Evolutionary conservation across 64 coral and sea anemone species (phyloP).

Genomic region (Acropora tenuis): DNA sequence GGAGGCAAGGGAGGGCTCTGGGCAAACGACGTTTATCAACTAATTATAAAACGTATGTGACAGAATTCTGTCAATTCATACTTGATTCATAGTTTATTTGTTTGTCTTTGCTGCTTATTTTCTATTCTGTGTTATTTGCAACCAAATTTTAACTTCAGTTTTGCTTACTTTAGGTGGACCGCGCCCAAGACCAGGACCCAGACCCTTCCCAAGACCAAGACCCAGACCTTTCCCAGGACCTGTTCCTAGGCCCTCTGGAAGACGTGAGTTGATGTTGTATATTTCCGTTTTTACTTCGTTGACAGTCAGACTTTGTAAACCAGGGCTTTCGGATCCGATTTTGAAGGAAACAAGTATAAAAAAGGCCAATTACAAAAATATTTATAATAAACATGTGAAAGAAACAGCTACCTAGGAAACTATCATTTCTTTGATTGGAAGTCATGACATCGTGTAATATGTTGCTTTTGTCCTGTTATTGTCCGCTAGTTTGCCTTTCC

Average conservation of each 20-base stretch:
- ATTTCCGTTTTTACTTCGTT: neutral
- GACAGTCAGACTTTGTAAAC: neutral
- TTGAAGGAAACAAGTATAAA: too few relatives aligned
- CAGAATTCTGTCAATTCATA: neutral
- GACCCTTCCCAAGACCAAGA: neutral
- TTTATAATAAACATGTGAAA: too few relatives aligned
- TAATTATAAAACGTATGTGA: conserved; percentile 43
- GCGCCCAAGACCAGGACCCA: conserved; percentile 2
- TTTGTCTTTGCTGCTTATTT: neutral
- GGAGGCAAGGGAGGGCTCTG: conserved; percentile 53
- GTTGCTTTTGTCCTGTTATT: neutral
- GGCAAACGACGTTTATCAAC: conserved; percentile 57
- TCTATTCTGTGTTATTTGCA: neutral
- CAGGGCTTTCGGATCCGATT: neutral
- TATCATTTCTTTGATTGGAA: too few relatives aligned
- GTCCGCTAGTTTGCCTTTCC: conserved; percentile 40
- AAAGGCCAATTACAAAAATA: too few relatives aligned
- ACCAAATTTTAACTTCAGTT: neutral
- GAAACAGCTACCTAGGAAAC: too few relatives aligned
- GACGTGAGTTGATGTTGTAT: neutral
- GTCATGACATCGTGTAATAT: too few relatives aligned
- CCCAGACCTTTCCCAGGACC: conserved; percentile 13
- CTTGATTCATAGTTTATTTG: neutral
- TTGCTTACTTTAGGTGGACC: neutral
- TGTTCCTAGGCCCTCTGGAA: conserved; percentile 2